A percentile compares a stretch with the other conserved stretches of the same genome.
Conservation (phyloP, 2,113 vertebrate species). For the Nibea coibor region DNA sequence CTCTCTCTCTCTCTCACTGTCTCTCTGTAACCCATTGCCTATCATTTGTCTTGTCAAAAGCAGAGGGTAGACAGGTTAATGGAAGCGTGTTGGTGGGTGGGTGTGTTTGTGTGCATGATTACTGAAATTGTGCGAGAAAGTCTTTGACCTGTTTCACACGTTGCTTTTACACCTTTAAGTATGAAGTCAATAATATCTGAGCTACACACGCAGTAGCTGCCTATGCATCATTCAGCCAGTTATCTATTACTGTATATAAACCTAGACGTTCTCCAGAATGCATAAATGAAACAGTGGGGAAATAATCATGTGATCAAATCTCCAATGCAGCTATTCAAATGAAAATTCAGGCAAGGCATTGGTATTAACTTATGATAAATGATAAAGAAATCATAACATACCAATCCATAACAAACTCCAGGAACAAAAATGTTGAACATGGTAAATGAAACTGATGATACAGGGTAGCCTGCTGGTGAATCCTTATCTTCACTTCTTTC, state of each 20-base stretch:
- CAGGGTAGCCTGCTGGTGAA: too few species aligned
- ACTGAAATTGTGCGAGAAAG: conserved; percentile 1
- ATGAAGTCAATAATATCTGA: conserved; percentile 15
- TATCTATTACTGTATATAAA: conserved; percentile 5
- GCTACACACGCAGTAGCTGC: not conserved
- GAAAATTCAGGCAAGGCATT: too few species aligned
- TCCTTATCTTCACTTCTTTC: too few species aligned
- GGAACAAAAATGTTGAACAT: too few species aligned
- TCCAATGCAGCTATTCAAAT: too few species aligned
- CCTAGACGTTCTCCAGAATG: conserved; percentile 2
- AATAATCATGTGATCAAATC: too few species aligned
- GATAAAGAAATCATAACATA: too few species aligned
- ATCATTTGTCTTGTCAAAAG: conserved; percentile 42
- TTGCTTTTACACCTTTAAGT: not conserved
- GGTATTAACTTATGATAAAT: too few species aligned
- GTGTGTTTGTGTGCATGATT: conserved; percentile 11
- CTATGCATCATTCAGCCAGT: not conserved
- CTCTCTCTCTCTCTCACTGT: conserved; percentile 16
- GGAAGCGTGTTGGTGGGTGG: conserved; percentile 17
- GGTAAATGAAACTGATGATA: too few species aligned
- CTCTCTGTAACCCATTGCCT: conserved; percentile 23
- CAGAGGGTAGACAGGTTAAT: conserved; percentile 35
- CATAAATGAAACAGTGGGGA: not conserved
- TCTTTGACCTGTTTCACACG: conserved; percentile 25
- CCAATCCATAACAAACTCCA: too few species aligned